These are phyloP conservation scores for Microplitis mediator DNA, from an alignment of 1,140 invertebrate genomes.

Conservation along the genomic window DNA sequence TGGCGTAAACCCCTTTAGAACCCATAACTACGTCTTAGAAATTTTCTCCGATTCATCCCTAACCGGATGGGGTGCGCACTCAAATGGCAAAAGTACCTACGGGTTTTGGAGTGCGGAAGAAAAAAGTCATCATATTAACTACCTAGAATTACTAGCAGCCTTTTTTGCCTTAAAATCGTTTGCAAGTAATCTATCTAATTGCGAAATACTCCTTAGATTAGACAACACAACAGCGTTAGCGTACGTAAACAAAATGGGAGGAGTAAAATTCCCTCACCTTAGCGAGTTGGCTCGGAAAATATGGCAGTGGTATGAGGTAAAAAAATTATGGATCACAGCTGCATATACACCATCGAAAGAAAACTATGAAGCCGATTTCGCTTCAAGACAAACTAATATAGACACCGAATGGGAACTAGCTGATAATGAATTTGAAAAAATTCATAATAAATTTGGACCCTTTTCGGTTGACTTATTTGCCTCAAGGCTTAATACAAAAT, in stretches of 20 bases:
- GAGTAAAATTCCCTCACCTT: slow-evolving; percentile 31
- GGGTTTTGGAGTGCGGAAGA: background rate
- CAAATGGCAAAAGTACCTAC: background rate
- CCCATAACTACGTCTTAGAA: background rate
- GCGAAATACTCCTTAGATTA: slow-evolving; percentile 14
- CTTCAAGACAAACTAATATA: too few species aligned
- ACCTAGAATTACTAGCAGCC: slow-evolving; percentile 37
- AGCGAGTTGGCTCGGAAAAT: slow-evolving; percentile 24
- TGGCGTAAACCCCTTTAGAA: background rate
- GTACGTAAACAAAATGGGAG: slow-evolving; percentile 37
- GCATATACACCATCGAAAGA: slow-evolving; percentile 33
- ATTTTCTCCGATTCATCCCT: too few species aligned
- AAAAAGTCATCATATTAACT: slow-evolving; percentile 31
- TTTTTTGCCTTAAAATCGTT: slow-evolving; percentile 41
- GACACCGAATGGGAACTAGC: too few species aligned
- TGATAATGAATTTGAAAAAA: too few species aligned
- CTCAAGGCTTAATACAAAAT: too few species aligned
- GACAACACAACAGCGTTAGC: slow-evolving; percentile 35
- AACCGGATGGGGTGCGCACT: background rate
- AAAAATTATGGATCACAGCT: slow-evolving; percentile 34
- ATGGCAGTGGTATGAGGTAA: slow-evolving; percentile 36
- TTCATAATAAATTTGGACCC: too few species aligned
- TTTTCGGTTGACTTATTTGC: too few species aligned
- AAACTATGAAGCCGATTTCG: too few species aligned
- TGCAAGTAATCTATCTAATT: slow-evolving; percentile 14